Base-by-base conservation (phyloP, 2,797 vertebrate genomes). In the Antennarius maculatus region DNA sequence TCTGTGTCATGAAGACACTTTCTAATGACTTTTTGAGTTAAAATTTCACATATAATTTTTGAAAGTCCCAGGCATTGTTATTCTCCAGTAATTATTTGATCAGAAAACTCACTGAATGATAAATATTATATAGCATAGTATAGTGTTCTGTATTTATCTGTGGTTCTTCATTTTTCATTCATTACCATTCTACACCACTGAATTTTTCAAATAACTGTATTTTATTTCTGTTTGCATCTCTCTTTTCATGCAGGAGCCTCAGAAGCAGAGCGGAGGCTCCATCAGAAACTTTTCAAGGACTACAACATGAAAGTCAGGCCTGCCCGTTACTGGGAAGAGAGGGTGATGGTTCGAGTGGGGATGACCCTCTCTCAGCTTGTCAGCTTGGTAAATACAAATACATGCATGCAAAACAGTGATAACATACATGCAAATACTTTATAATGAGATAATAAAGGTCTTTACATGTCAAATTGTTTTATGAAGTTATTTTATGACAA, bases 291-390 rank as follows among this genome's bases (percentile, higher is more conserved):
- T 13, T 94, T 95, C 54, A 1, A 89, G 46, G 80, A 91, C 75
- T 95, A 95, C 83, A 94, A 94, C 83, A 76, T 93, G 86, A 95
- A 95, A 69, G 94, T 95, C 39, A 73, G 94, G 13, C 94, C 94
- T 0, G 92, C 92, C n/a, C 80, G 14, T n/a, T 71, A 67, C 79
- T 94, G 93, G 94, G 85, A 92, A 64, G 91, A 94, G 23, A 91
- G 69, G 65, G 93, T 95, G 76, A 94, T 85, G 86, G 93, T 95
- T 41, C 79, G 92, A 57, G 92, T 95, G 47, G 94, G 94, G 64
- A 95, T 95, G 94, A 95, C 94, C 5, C 87, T 95, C 47, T 93
- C 93, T 4, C 94, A 95, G 81, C 93, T 95, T 5, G 91, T 95
- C 79, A 91, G 93, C 79, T 71, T 94, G 93, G 94, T 94, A 79